Evolutionary conservation across 2,888 invertebrate genomes (phyloP).

Genomic region (Pheosia tremula): DNA sequence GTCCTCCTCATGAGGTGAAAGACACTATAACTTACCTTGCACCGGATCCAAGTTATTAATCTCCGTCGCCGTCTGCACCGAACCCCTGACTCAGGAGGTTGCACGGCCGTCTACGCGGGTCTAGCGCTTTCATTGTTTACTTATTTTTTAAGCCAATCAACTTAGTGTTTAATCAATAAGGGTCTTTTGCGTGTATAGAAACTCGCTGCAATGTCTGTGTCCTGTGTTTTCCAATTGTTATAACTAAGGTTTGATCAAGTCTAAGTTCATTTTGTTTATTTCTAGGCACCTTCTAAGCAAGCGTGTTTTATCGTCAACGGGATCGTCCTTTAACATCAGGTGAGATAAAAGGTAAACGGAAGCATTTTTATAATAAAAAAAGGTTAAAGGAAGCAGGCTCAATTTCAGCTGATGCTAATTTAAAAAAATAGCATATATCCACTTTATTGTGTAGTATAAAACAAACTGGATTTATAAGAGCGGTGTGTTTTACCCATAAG

Average conservation of each 20-base stretch:
- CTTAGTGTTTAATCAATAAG: constrained; percentile 1
- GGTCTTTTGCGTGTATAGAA: too few relatives aligned
- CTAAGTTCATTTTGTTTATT: too few relatives aligned
- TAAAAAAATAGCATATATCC: not conserved
- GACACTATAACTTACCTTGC: constrained; percentile 36
- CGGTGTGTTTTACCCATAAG: not conserved
- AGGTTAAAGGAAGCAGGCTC: not conserved
- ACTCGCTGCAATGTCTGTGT: too few relatives aligned
- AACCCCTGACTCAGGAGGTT: constrained; percentile 42
- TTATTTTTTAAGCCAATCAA: not conserved
- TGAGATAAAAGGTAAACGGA: too few relatives aligned
- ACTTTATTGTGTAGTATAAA: not conserved
- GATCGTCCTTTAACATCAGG: too few relatives aligned
- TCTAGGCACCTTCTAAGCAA: too few relatives aligned
- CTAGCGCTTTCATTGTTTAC: not conserved
- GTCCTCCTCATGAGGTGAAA: constrained; percentile 31
- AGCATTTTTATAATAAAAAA: too few relatives aligned
- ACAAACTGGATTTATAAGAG: not conserved
- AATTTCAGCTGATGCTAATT: not conserved
- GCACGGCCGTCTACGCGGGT: constrained; percentile 12
- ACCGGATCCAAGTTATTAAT: constrained; percentile 31
- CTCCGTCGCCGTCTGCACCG: constrained; percentile 30
- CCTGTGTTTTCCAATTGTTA: too few relatives aligned
- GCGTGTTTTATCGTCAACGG: too few relatives aligned
- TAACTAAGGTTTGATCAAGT: too few relatives aligned